A percentile compares a stretch with the other conserved stretches of the same genome.
Evolutionary conservation across 2,888 invertebrate genomes (phyloP).

Genomic region (Plagodis pulveraria): DNA sequence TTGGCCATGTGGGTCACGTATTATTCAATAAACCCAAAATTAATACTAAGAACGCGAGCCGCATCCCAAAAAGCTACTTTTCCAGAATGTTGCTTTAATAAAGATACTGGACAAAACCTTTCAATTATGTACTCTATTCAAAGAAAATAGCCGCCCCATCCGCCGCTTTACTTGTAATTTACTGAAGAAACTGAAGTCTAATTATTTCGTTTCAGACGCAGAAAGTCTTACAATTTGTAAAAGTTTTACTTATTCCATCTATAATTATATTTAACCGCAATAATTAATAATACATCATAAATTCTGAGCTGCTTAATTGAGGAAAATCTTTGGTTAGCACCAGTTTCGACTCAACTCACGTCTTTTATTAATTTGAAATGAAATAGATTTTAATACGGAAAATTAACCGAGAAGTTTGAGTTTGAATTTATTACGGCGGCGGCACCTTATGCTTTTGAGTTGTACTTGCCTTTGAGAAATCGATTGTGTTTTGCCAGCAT

Average conservation of each 20-base stretch:
- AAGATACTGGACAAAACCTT: slow-evolving; percentile 50
- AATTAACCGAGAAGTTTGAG: slow-evolving; percentile 51
- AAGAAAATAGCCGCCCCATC: slow-evolving; percentile 38
- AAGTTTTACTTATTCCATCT: slow-evolving; percentile 14
- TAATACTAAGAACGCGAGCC: slow-evolving; percentile 73
- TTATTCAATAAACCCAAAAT: slow-evolving; percentile 81
- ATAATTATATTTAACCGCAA: slow-evolving; percentile 57
- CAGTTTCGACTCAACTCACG: slow-evolving; percentile 54
- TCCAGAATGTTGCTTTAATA: slow-evolving; percentile 61
- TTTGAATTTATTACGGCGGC: slow-evolving; percentile 37
- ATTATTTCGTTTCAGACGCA: slow-evolving; percentile 49
- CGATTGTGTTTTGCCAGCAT: too few relatives aligned
- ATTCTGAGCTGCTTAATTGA: slow-evolving; percentile 53
- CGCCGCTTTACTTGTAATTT: slow-evolving; percentile 40
- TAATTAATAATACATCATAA: slow-evolving; percentile 67
- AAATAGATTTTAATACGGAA: slow-evolving; percentile 65
- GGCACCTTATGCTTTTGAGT: slow-evolving; percentile 25
- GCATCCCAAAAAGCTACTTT: slow-evolving; percentile 60
- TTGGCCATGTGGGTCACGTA: slow-evolving; percentile 73
- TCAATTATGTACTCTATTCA: slow-evolving; percentile 48
- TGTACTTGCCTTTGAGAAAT: slow-evolving; percentile 14
- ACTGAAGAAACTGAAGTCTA: slow-evolving; percentile 38
- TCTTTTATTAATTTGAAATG: slow-evolving; percentile 65
- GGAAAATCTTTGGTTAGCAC: slow-evolving; percentile 45
- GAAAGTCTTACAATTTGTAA: slow-evolving; percentile 44